These are phyloP conservation scores for Ochotona princeps DNA, from an alignment of 2,113 vertebrate species.

Conservation along the genomic window DNA sequence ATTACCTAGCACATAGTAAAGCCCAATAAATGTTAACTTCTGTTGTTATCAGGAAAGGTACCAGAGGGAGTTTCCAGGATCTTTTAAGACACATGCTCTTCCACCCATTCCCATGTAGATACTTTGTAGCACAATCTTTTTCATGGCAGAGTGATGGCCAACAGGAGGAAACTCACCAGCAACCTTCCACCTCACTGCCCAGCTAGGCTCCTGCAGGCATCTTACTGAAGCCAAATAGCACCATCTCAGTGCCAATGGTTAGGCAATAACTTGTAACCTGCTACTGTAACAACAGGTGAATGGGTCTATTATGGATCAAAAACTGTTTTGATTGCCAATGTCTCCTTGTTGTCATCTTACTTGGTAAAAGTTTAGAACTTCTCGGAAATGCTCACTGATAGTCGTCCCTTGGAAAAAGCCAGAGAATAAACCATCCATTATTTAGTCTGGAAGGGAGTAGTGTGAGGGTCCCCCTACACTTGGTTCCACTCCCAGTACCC, in stretches of 20 bases:
- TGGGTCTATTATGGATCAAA: neutral
- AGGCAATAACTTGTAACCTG: neutral
- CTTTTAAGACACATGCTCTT: neutral
- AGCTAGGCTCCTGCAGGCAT: neutral
- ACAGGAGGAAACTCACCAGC: neutral
- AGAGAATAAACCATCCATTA: neutral
- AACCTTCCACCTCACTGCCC: neutral
- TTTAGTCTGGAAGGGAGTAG: neutral
- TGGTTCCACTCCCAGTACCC: neutral
- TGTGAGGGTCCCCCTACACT: neutral
- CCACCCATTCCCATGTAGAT: neutral
- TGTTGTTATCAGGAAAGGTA: neutral
- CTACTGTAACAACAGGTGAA: neutral
- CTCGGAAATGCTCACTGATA: neutral
- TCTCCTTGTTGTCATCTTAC: neutral
- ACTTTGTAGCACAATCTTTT: neutral
- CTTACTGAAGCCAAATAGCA: neutral
- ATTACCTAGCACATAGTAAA: neutral
- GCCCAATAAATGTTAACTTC: neutral
- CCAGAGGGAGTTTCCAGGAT: neutral
- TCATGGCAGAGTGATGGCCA: neutral
- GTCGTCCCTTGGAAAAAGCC: neutral
- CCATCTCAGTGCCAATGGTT: neutral
- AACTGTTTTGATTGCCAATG: slow-evolving; percentile 10
- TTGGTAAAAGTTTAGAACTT: neutral